These are phyloP conservation scores for Melierax canorus DNA, from an alignment of 2,113 vertebrate species.

Conservation along the genomic window DNA sequence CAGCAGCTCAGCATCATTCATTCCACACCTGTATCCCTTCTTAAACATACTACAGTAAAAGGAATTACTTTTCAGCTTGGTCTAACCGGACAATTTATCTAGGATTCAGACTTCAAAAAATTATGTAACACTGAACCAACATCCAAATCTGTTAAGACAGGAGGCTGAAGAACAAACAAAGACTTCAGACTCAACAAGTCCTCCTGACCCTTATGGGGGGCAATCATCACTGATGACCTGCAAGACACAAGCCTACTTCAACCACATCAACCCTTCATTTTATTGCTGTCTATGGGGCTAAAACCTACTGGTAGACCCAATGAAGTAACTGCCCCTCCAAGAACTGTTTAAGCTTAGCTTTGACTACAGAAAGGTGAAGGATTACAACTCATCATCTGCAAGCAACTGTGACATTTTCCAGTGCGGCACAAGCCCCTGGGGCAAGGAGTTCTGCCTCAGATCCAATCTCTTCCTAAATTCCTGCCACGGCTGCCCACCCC, in stretches of 20 bases:
- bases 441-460: background rate
- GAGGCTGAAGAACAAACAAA: background rate
- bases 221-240: background rate
- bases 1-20: background rate
- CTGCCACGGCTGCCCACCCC: background rate
- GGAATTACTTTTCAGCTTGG: background rate
- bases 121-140: background rate
- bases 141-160: background rate
- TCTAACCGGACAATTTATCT: background rate
- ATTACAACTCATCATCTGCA: background rate
- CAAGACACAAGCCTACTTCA: background rate
- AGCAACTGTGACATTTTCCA: background rate
- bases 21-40: background rate
- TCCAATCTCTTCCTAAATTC: background rate
- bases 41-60: background rate
- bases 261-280: background rate
- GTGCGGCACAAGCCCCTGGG: background rate
- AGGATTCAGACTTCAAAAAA: background rate
- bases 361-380: background rate
- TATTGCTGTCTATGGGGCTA: background rate
- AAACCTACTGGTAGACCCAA: background rate
- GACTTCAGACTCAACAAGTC: background rate
- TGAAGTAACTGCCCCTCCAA: background rate
- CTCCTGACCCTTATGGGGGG: accelerated
- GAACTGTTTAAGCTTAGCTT: background rate